Evolutionary conservation across 2,113 vertebrate species (phyloP).

Genomic region (Uria lomvia): DNA sequence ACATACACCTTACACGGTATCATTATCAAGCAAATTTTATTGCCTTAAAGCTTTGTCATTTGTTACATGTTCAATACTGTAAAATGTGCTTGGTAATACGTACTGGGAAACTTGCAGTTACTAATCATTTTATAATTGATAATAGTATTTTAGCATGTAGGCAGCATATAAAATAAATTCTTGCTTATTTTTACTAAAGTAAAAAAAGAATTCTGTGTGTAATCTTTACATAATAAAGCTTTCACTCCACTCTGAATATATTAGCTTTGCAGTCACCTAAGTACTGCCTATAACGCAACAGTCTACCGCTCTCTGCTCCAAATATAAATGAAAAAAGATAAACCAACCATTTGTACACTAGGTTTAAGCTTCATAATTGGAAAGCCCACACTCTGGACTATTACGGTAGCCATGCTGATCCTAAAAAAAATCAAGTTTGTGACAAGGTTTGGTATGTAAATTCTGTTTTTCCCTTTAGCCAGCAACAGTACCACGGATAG

Average conservation of each 20-base stretch:
- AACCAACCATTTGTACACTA: background rate
- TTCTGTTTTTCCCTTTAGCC: background rate
- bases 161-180: background rate
- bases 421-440: background rate
- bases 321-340: background rate
- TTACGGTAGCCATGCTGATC: background rate
- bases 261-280: background rate
- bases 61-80: background rate
- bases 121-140: background rate
- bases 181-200: background rate
- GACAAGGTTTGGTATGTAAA: background rate
- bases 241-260: background rate
- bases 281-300: background rate
- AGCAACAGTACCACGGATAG: no score
- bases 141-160: background rate
- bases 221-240: background rate
- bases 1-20: background rate
- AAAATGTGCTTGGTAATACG: background rate
- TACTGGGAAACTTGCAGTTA: background rate
- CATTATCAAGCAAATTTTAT: background rate
- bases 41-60: background rate
- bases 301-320: background rate
- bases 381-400: background rate
- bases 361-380: background rate
- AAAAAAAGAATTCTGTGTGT: background rate